Evolutionary conservation across 2,797 vertebrate species (phyloP).

Genomic region (Coregonus suidteri): DNA sequence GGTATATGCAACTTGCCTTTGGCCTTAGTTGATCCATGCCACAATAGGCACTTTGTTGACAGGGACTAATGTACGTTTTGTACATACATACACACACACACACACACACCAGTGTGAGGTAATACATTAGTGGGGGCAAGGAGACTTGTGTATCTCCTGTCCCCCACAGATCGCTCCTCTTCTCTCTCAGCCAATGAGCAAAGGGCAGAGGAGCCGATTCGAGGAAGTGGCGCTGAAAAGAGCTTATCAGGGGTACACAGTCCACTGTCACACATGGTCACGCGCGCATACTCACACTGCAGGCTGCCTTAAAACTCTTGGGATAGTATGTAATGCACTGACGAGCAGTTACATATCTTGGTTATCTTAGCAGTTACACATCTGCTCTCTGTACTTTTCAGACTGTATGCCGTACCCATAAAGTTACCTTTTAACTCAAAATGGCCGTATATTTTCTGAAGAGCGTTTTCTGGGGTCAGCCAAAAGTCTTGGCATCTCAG

Average conservation of each 20-base stretch:
- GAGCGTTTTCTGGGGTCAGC: not conserved
- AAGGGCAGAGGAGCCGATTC: constrained; percentile 39
- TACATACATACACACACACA: constrained; percentile 5
- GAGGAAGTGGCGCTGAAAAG: constrained; percentile 41
- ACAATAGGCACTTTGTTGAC: not conserved
- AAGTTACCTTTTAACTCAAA: not conserved
- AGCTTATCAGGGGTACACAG: constrained; percentile 63
- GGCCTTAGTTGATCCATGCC: not conserved
- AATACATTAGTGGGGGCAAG: constrained; percentile 1
- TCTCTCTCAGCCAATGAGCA: constrained; percentile 47
- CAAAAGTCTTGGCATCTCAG: not conserved
- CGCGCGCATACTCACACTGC: not conserved
- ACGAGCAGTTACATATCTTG: not conserved
- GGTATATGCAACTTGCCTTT: no score
- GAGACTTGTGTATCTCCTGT: constrained; percentile 12
- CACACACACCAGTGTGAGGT: not conserved
- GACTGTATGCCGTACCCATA: no score
- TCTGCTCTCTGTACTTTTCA: constrained; percentile 2
- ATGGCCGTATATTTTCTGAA: not conserved
- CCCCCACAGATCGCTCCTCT: constrained; percentile 7
- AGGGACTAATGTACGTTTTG: no score
- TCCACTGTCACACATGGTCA: constrained; percentile 42
- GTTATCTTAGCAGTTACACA: not conserved
- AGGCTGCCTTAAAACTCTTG: not conserved
- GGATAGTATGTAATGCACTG: not conserved